Percentiles rank a stretch among this genome's conserved stretches.
phyloP scores from a whole-genome alignment of 2,888 invertebrate genomes.

The Frankliniella intonsa region DNA sequence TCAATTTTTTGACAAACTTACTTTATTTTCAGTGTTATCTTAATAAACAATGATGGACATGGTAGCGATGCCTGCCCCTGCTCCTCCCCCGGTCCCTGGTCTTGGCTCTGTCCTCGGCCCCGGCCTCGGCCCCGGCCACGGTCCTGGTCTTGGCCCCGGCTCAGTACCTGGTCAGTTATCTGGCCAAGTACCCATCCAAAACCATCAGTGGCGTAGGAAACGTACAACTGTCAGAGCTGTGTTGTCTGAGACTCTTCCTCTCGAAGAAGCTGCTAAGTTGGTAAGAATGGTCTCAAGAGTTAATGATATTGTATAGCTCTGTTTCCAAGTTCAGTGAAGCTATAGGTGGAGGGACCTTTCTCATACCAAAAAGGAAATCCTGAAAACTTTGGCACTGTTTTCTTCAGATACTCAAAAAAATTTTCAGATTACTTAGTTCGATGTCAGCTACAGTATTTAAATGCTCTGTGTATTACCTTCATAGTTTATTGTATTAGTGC shows the following conservation, averaged over 20 bases:
- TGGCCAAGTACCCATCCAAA: neutral
- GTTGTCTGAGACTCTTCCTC: slow-evolving; percentile 54
- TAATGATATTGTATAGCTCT: too few relatives aligned
- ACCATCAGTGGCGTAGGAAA: slow-evolving; percentile 21
- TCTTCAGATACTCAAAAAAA: too few relatives aligned
- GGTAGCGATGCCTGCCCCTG: neutral
- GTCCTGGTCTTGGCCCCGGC: neutral
- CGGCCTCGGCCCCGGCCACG: neutral
- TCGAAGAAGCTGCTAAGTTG: slow-evolving; percentile 67
- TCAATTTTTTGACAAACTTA: neutral
- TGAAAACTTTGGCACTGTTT: too few relatives aligned
- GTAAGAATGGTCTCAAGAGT: slow-evolving; percentile 44
- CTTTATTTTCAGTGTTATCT: slow-evolving; percentile 13
- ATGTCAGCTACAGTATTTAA: too few relatives aligned
- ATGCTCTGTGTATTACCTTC: too few relatives aligned
- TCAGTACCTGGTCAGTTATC: neutral
- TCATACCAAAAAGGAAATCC: too few relatives aligned
- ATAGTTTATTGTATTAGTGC: too few relatives aligned
- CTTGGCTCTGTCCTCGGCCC: neutral
- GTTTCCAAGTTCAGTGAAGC: too few relatives aligned
- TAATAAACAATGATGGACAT: slow-evolving; percentile 21
- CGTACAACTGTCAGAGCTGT: neutral
- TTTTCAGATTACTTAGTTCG: too few relatives aligned
- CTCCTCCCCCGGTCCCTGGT: neutral
- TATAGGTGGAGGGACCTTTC: too few relatives aligned